Evolutionary conservation across 1,140 invertebrate species (phyloP), one percentile per base, ranked within the genome.

Genomic region (Frieseomelitta varia): DNA sequence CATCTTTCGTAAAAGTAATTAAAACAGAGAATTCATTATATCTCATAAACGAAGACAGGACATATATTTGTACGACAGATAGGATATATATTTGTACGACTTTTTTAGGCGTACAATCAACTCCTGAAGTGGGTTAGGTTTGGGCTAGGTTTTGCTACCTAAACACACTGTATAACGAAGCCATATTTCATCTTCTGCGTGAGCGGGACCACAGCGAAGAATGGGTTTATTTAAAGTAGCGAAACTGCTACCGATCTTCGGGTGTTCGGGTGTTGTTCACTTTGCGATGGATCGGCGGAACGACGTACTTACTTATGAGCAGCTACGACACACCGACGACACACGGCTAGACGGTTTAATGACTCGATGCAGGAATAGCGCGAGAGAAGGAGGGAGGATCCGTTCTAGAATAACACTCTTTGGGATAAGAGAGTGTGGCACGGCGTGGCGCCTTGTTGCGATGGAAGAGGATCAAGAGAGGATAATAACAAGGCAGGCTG

Each of bases 301-400:
- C 30, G 72, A 68, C n/a, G 72, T 56, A 19, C 51, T 47, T 10
- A 47, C 39, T n/a, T 55, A 56, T 27, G 79, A 68, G 34, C 21
- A 81, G 63, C n/a, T 51, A 47, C 78, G 34, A 84, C 55, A 27
- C 75, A n/a, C 67, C 27, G 85, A 88, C 84, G 83, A 82, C 78
- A 89, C 84, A 86, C 76, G 81, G 77, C 81, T 80, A 72, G 88
- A 85, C 86, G 68, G 86, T 86, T 90, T 89, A 90, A 89, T 86
- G 88, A 90, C 89, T 89, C 73, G 82, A 63, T 89, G 88, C 75
- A 86, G 74, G 82, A 90, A 85, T 80, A 89, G 39, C 81, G 61
- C 73, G 78, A 86, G 74, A 82, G 63, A 17, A 17, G 30, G 27
- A 30, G 27, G 53, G 27, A 65, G 78, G 68, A 73, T 86, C 69